Evolutionary conservation across 2,888 invertebrate genomes (phyloP).

Genomic region (Glyphotaelius pellucidus): DNA sequence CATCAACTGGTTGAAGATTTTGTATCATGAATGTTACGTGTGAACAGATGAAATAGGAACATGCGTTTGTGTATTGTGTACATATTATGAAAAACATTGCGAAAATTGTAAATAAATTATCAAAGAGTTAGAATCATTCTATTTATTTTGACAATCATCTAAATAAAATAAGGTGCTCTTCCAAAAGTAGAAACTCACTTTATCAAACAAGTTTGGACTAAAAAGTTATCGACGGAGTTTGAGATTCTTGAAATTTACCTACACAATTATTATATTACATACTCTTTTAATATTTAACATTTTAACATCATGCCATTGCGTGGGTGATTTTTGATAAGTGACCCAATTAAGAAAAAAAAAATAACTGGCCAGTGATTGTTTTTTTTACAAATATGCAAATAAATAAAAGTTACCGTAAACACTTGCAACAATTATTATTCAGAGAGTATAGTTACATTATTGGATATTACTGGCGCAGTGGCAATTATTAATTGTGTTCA

Average conservation of each 20-base stretch:
- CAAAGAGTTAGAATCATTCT: not conserved
- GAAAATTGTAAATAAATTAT: conserved; percentile 2
- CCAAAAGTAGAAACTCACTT: not conserved
- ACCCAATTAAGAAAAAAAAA: not conserved
- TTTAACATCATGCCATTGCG: not conserved
- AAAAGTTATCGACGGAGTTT: not conserved
- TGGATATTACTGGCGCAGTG: not conserved
- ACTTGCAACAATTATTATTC: not conserved
- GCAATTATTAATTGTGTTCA: not conserved
- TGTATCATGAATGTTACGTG: not conserved
- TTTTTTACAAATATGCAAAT: not conserved
- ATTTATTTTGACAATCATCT: not conserved
- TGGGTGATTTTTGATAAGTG: not conserved
- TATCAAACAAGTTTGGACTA: not conserved
- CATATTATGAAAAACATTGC: not conserved
- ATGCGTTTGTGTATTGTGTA: not conserved
- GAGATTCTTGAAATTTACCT: not conserved
- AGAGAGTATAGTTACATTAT: not conserved
- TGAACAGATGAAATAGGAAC: not conserved
- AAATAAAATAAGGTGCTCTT: conserved; percentile 5
- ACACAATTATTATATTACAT: not conserved
- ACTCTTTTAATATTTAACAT: not conserved
- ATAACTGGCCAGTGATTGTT: not conserved
- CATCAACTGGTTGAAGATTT: not conserved
- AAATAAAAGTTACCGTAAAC: not conserved